These are phyloP conservation scores for Muschampia plurimacula DNA, from an alignment of 2,888 invertebrate species.

Conservation along the genomic window DNA sequence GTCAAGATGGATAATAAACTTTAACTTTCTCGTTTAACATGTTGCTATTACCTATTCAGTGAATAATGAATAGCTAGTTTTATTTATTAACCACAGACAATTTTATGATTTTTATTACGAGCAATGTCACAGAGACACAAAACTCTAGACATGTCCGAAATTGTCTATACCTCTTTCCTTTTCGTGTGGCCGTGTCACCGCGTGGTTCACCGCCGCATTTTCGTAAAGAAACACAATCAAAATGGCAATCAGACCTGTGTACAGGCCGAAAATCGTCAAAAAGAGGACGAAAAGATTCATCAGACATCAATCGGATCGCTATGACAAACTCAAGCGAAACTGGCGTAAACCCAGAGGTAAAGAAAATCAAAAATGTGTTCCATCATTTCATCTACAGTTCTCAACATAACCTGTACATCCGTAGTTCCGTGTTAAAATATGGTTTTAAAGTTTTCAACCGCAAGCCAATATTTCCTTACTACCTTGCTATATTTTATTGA, in stretches of 20 bases:
- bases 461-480: background rate
- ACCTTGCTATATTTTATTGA: too few species aligned
- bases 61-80: too few species aligned
- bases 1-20: too few species aligned
- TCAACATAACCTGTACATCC: slow-evolving; percentile 20
- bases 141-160: slow-evolving; percentile 66
- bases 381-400: background rate
- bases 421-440: background rate
- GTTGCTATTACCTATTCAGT: too few species aligned
- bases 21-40: too few species aligned
- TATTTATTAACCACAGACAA: slow-evolving; percentile 48
- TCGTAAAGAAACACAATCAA: slow-evolving; percentile 77
- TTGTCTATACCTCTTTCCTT: slow-evolving; percentile 82
- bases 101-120: slow-evolving; percentile 10
- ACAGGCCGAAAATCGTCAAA: slow-evolving; percentile 96
- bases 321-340: slow-evolving; percentile 97
- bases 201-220: slow-evolving; percentile 82
- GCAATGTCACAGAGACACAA: slow-evolving; percentile 56
- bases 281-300: slow-evolving; percentile 99
- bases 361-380: slow-evolving; percentile 41
- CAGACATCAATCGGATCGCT: slow-evolving; percentile 99
- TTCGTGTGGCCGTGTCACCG: slow-evolving; percentile 85
- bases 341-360: slow-evolving; percentile 99
- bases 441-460: background rate
- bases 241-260: slow-evolving; percentile 96